Evolutionary conservation across 2,888 invertebrate genomes (phyloP), one percentile per base, ranked within the genome.

Genomic region (Serripes groenlandicus): DNA sequence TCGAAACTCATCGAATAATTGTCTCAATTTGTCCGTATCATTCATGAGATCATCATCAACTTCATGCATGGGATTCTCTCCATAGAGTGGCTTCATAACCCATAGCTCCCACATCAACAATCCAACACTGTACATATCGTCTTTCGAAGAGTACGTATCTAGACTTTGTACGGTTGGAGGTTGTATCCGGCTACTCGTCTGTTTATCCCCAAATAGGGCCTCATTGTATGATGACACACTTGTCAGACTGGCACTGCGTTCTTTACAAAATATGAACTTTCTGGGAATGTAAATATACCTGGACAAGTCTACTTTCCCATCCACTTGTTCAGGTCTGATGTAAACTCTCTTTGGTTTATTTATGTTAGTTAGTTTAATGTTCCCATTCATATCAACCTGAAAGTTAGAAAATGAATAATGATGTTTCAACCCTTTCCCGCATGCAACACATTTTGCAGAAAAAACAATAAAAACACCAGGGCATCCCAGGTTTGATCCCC

Each of bases 61-160:
- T 35, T 66, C 28, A 11, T 23, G 23, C 37, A n/a, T 28, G 21
- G 30, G 23, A 26, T 37, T 54, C 7, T 49, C 49, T 9, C 49
- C 71, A 54, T 71, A 80, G 0, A 86, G 58, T 34, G 74, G 77
- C 21, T 83, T 54, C 11, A 77, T 78, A 2, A 73, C 86, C 89
- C 89, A 91, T 34, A 90, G 71, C 66, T 91, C 91, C 85, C 87
- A 91, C 91, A 91, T 91, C 66, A 90, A 81, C 26, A 91, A 77
- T 21, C 91, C 91, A 18, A 91, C 78, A 32, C 88, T 82, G 83
- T 88, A 91, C 89, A 91, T 90, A 64, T 91, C 91, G 64, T 89
- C 83, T 32, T 54, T 52, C 3, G 56, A 18, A 11, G 49, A 37
- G 52, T 86, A 86, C 18, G n/a, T 35, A 15, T 60, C 79, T 1